phyloP scores from a whole-genome alignment of 1,140 invertebrate genomes.

The Calycopis cecrops region DNA sequence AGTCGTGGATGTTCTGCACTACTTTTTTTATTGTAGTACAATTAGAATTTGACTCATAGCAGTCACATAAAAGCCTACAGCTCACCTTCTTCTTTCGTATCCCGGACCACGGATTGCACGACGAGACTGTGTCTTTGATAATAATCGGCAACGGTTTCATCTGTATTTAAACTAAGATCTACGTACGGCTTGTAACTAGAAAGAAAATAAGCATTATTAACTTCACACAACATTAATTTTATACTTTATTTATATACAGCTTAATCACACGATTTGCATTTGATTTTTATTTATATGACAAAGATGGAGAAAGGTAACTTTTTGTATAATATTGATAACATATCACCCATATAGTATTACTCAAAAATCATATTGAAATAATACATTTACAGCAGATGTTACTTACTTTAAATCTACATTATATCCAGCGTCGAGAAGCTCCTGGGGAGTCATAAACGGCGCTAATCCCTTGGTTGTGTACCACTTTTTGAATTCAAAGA shows the following conservation, averaged over 20 bases:
- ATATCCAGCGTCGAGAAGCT: conserved; percentile 84
- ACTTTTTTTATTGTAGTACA: no score
- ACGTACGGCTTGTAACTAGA: conserved; percentile 57
- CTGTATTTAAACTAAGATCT: conserved; percentile 34
- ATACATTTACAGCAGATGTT: background rate
- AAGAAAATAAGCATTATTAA: conserved; percentile 19
- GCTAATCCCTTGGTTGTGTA: conserved; percentile 84
- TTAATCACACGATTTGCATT: no score
- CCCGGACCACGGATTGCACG: conserved; percentile 59
- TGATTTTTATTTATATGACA: no score
- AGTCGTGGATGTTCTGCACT: no score
- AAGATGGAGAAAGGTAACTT: no score
- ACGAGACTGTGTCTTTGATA: conserved; percentile 80
- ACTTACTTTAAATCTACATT: conserved; percentile 81
- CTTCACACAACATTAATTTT: background rate
- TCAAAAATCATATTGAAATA: no score
- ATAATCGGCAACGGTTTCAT: conserved; percentile 80
- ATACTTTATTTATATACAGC: no score
- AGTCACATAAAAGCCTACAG: background rate
- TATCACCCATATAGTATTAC: no score
- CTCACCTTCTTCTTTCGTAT: conserved; percentile 50
- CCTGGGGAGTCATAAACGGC: conserved; percentile 85
- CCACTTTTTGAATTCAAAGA: conserved; percentile 97
- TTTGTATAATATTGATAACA: no score
- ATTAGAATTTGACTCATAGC: no score